Evolutionary conservation across 2,797 vertebrate species (phyloP).

Genomic region (Phoxinus dragarum): DNA sequence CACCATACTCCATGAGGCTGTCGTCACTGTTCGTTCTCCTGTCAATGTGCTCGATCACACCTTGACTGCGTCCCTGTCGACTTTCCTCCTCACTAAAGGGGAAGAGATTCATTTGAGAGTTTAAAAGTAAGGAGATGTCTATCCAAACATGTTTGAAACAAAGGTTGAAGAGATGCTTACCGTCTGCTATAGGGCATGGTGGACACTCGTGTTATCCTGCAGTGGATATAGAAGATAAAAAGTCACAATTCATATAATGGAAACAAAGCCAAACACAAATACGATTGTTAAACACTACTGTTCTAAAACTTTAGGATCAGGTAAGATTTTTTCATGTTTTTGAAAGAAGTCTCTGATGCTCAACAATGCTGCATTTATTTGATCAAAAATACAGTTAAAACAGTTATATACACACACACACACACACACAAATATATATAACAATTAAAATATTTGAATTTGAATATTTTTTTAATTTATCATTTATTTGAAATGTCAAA

Average conservation of each 20-base stretch:
- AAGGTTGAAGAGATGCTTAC: slow-evolving; percentile 66
- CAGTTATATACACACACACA: too few relatives aligned
- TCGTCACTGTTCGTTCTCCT: slow-evolving; percentile 92
- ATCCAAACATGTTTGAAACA: neutral
- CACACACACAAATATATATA: too few relatives aligned
- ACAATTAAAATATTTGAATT: too few relatives aligned
- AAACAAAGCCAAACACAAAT: neutral
- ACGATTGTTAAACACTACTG: neutral
- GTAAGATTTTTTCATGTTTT: neutral
- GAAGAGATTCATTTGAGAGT: neutral
- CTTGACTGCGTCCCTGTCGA: slow-evolving; percentile 89
- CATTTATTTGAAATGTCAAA: neutral
- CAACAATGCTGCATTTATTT: slow-evolving; percentile 3
- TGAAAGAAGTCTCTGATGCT: neutral
- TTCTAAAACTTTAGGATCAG: neutral
- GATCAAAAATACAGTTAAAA: slow-evolving; percentile 1
- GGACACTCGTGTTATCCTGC: slow-evolving; percentile 78
- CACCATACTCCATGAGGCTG: slow-evolving; percentile 96
- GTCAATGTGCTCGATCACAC: slow-evolving; percentile 88
- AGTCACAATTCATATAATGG: neutral
- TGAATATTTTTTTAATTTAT: too few relatives aligned
- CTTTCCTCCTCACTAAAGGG: slow-evolving; percentile 90
- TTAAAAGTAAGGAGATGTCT: neutral
- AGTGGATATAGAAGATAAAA: slow-evolving; percentile 25
- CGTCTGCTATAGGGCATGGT: slow-evolving; percentile 79